Evolutionary conservation across 2,888 invertebrate genomes (phyloP), one percentile per base, ranked within the genome.

Genomic region (Petrophora chlorosata): DNA sequence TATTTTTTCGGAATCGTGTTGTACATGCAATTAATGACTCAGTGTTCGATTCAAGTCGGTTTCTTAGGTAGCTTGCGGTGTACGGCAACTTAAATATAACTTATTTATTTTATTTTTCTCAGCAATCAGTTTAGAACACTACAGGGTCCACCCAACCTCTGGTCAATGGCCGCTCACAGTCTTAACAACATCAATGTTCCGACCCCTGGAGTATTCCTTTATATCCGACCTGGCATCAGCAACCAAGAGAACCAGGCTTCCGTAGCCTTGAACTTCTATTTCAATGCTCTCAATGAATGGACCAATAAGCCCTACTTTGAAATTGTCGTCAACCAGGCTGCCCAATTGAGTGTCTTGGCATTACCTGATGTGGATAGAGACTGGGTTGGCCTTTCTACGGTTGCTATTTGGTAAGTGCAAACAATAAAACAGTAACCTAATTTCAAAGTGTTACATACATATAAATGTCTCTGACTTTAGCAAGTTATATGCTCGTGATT

Each of bases 391-490:
- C 59, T 89, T 1, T 85, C 86, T 0, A 79, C 76, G 0, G 65
- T 87, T 16, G 82, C 77, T n/a, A 73, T 90, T 55, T 89, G 90
- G 90, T 90, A 61, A 80, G 87, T 5, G 3, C n/a, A n/a, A n/a
- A n/a, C n/a, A n/a, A n/a, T n/a, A n/a, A n/a, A n/a, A n/a, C n/a
- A n/a, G n/a, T n/a, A n/a, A n/a, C n/a, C n/a, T n/a, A n/a, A n/a
- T n/a, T n/a, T n/a, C n/a, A n/a, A n/a, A n/a, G n/a, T n/a, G n/a
- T n/a, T n/a, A n/a, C n/a, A n/a, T n/a, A n/a, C n/a, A n/a, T n/a
- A n/a, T n/a, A n/a, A n/a, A n/a, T n/a, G n/a, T n/a, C n/a, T n/a
- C n/a, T n/a, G n/a, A n/a, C n/a, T n/a, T n/a, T n/a, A n/a, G n/a
- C n/a, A n/a, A n/a, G n/a, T n/a, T n/a, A n/a, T n/a, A n/a, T n/a